Evolutionary conservation across 2,797 vertebrate genomes (phyloP).

Genomic region (Limosa lapponica): DNA sequence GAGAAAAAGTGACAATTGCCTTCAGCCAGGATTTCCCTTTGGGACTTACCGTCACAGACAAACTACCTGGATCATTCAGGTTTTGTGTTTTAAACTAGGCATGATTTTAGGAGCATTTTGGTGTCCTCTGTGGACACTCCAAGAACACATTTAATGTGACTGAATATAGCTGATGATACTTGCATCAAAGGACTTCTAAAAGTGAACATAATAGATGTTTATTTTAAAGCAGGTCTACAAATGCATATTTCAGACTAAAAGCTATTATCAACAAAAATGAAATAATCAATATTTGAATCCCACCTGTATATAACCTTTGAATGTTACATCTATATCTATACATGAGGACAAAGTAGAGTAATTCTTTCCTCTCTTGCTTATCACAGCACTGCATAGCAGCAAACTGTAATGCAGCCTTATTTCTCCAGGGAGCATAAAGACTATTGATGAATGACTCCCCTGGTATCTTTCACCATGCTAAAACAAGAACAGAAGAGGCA

Average conservation of each 20-base stretch:
- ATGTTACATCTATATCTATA: background rate
- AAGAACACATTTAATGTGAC: background rate
- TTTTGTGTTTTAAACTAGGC: background rate
- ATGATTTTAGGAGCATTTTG: background rate
- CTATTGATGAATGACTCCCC: background rate
- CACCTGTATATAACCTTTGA: background rate
- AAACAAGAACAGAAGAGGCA: background rate
- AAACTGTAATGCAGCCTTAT: background rate
- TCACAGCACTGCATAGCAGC: background rate
- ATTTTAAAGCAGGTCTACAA: background rate
- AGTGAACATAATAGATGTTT: background rate
- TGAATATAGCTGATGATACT: background rate
- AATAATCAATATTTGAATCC: background rate
- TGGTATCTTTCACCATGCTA: background rate
- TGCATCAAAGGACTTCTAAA: background rate
- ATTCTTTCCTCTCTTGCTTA: background rate
- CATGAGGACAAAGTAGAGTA: background rate
- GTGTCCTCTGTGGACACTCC: background rate
- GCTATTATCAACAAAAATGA: background rate
- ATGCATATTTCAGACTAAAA: background rate
- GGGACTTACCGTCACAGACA: background rate
- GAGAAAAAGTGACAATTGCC: background rate
- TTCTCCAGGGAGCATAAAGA: background rate
- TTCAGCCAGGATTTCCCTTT: background rate
- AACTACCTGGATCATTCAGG: accelerated